Percentiles rank a stretch among this genome's conserved stretches.
phyloP scores from a whole-genome alignment of 2,888 invertebrate genomes.

The Eupsilia transversa region DNA sequence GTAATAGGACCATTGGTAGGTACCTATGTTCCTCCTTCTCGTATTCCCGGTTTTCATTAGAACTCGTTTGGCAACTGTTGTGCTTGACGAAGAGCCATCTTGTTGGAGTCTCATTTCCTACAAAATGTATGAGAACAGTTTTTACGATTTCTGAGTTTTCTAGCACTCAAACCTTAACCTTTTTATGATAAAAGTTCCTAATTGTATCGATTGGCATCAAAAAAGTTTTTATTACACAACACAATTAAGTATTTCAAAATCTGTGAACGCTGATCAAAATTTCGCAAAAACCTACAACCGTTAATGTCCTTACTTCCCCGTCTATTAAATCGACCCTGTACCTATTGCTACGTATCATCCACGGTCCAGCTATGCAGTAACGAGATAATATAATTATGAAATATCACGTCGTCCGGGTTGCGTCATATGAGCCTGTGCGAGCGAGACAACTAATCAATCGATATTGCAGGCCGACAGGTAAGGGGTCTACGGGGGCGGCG shows the following conservation, averaged over 20 bases:
- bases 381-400: background rate
- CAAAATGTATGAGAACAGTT: no score
- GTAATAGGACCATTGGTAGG: no score
- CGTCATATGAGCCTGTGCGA: background rate
- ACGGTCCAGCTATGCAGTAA: background rate
- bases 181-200: no score
- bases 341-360: background rate
- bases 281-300: background rate
- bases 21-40: background rate
- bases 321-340: background rate
- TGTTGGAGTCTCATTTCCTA: no score
- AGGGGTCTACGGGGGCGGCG: background rate
- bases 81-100: no score
- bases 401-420: background rate
- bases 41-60: no score
- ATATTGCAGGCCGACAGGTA: conserved; percentile 7
- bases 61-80: no score
- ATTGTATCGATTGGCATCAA: no score
- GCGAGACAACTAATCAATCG: conserved; percentile 9
- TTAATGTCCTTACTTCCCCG: background rate
- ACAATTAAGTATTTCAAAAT: no score
- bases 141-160: no score
- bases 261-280: background rate
- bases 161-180: no score
- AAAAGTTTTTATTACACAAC: no score